phyloP scores from a whole-genome alignment of 2,888 invertebrate genomes.

The Allacma fusca region DNA sequence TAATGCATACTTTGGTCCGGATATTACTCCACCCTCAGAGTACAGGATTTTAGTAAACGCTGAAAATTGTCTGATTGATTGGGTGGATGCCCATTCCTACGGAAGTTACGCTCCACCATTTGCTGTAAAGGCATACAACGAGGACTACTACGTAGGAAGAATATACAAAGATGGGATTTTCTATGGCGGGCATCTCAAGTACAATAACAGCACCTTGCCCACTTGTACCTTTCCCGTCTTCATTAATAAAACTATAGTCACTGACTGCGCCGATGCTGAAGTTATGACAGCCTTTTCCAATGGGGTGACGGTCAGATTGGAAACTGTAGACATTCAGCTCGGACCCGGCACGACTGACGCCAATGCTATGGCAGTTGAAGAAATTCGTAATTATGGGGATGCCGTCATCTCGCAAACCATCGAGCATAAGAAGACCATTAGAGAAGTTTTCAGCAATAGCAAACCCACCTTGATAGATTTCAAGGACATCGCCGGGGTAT shows the following conservation, averaged over 20 bases:
- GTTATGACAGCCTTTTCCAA: not conserved
- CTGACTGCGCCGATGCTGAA: not conserved
- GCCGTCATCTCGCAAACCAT: not conserved
- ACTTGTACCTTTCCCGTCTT: too few species aligned
- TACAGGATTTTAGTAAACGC: not conserved
- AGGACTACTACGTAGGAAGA: not conserved
- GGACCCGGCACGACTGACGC: not conserved
- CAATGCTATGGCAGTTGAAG: not conserved
- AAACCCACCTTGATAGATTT: too few species aligned
- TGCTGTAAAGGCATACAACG: not conserved
- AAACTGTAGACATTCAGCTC: not conserved
- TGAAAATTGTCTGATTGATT: not conserved
- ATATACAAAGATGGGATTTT: not conserved
- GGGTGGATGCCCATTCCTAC: not conserved
- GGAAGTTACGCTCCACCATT: not conserved
- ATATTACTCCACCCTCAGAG: too few species aligned
- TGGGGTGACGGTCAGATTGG: not conserved
- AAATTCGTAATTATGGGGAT: not conserved
- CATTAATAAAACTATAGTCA: not conserved
- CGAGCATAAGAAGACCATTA: not conserved
- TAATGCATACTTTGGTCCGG: not conserved
- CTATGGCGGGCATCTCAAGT: not conserved
- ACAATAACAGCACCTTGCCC: not conserved
- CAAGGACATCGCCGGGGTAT: not conserved
- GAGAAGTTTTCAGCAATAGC: not conserved